phyloP scores from a whole-genome alignment of 2,113 vertebrate species.

The Microcebus jonahi region DNA sequence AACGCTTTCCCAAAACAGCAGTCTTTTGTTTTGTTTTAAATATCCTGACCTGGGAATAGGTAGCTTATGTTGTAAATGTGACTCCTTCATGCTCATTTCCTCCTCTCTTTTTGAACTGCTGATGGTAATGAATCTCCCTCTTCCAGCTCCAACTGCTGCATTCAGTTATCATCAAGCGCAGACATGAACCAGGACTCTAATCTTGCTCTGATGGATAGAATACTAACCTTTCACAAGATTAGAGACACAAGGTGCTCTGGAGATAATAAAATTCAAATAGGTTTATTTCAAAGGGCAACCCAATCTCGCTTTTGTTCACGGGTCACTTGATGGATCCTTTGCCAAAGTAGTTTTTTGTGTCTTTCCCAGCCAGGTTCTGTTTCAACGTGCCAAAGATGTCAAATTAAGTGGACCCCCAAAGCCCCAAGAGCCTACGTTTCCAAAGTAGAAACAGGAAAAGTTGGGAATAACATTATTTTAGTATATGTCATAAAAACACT shows the following conservation, averaged over 20 bases:
- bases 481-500: slow-evolving; percentile 1
- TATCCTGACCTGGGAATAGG: slow-evolving; percentile 10
- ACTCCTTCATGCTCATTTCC: slow-evolving; percentile 47
- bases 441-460: slow-evolving; percentile 32
- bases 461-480: slow-evolving; percentile 53
- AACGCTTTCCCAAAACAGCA: slow-evolving; percentile 22
- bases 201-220: slow-evolving; percentile 88
- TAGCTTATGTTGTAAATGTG: neutral
- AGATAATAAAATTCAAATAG: slow-evolving; percentile 92
- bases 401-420: slow-evolving; percentile 74
- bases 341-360: slow-evolving; percentile 83
- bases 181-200: slow-evolving; percentile 82
- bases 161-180: slow-evolving; percentile 85
- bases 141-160: slow-evolving; percentile 71
- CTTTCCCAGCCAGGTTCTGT: slow-evolving; percentile 75
- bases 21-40: slow-evolving; percentile 58
- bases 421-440: neutral
- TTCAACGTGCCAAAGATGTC: slow-evolving; percentile 78
- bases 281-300: slow-evolving; percentile 90
- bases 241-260: slow-evolving; percentile 86
- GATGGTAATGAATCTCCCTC: slow-evolving; percentile 82
- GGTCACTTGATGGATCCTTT: slow-evolving; percentile 89
- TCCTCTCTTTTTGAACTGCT: slow-evolving; percentile 68
- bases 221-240: slow-evolving; percentile 88
- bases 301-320: slow-evolving; percentile 87